Conservation (phyloP, 2,113 vertebrate species). For the Leptocoma aspasia region DNA sequence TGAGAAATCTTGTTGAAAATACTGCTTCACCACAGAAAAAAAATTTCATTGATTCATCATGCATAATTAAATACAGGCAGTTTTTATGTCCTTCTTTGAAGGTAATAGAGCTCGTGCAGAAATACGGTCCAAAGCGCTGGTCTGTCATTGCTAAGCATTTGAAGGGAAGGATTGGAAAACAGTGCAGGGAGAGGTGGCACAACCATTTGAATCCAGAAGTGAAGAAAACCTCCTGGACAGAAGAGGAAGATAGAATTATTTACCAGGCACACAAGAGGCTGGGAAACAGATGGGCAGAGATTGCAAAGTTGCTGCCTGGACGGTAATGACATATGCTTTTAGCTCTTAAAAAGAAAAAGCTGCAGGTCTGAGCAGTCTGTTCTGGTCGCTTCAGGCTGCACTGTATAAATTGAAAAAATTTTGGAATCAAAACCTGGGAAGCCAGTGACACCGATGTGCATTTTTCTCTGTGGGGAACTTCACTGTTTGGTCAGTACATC, state of each 20-base stretch:
- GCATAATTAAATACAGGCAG: conserved; percentile 66
- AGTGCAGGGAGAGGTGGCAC: conserved; percentile 99
- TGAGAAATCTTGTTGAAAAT: conserved; percentile 47
- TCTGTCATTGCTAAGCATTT: conserved; percentile 98
- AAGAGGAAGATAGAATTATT: conserved; percentile 98
- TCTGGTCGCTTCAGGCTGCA: conserved; percentile 7
- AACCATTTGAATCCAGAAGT: conserved; percentile 99
- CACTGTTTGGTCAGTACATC: neutral
- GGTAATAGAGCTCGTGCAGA: conserved; percentile 99
- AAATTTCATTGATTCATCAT: conserved; percentile 38
- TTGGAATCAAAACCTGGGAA: neutral
- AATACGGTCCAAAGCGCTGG: conserved; percentile 98
- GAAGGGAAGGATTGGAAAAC: conserved; percentile 97
- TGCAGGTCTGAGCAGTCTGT: conserved; percentile 1
- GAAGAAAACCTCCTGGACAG: conserved; percentile 99
- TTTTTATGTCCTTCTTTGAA: conserved; percentile 79
- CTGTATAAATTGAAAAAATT: neutral
- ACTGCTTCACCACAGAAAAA: conserved; percentile 39
- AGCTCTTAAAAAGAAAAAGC: conserved; percentile 39
- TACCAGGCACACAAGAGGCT: conserved; percentile 98
- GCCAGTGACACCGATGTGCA: neutral
- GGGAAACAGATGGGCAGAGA: conserved; percentile 99
- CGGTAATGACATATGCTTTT: conserved; percentile 79
- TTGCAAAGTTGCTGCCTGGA: conserved; percentile 97
- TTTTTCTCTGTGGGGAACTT: neutral